Evolutionary conservation across 1,140 invertebrate genomes (phyloP), one percentile per base, ranked within the genome.

Genomic region (Gryllus bimaculatus): DNA sequence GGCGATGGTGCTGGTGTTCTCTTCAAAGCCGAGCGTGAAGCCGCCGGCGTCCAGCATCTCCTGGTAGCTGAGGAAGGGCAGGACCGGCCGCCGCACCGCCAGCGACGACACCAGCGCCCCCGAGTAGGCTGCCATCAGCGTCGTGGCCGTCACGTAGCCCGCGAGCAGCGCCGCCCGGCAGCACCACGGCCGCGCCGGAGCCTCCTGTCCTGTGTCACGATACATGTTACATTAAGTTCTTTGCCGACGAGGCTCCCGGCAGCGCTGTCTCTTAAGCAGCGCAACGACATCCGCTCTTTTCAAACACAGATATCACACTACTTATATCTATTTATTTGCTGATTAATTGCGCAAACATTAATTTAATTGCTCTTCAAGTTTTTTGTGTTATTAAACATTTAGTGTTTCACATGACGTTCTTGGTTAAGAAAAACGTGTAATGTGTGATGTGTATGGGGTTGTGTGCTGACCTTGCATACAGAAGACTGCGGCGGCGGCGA

Each of bases 71-170:
- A 12, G 12, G 26, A 79, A 79, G 15, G 79, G 79, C 48, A 79
- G 48, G 10, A 66, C 8, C 6, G 76, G 15, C 7, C 54, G 48
- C 26, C 48, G 47, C 74, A 49, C 75, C 4, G 79, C 49, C n/a
- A 79, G 75, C 20, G 47, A 77, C 7, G 79, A 79, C 4, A 79
- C 75, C 21, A 79, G 75, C 1, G 79, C 75, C 10, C 39, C 79
- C 10, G 79, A 79, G 79, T 79, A 79, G 26, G 75, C 21, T 13
- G 79, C 79, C n/a, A 79, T 74, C 48, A 79, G 48, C 5, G 73
- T 66, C 66, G 76, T 18, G 8, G 47, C 75, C 4, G 75, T 48
- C 21, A 79, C 15, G 79, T 77, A 77, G 7, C 26, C 48, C 48
- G 73, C 76, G 13, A 79, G 79, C 74, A 48, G 74, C 47, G 74